Evolutionary conservation across 1,140 invertebrate genomes (phyloP).

Genomic region (Drosophila nikananu): DNA sequence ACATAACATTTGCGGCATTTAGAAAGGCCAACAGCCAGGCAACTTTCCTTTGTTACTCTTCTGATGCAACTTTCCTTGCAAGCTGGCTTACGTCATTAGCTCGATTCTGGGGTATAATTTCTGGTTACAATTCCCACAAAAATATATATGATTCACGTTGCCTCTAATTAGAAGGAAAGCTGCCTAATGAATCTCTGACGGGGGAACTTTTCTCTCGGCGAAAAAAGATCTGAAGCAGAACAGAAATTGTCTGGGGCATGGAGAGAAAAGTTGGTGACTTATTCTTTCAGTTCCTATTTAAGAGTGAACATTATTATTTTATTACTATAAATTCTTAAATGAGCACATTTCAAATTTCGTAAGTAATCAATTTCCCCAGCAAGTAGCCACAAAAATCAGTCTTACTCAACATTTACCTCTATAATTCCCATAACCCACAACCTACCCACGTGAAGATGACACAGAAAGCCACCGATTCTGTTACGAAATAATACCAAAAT

Average conservation of each 20-base stretch:
- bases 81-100: conserved; percentile 59
- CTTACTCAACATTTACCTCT: neutral
- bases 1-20: conserved; percentile 68
- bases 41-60: conserved; percentile 67
- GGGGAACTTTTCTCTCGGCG: conserved; percentile 22
- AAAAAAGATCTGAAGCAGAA: conserved; percentile 14
- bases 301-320: too few species aligned
- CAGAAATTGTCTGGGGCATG: neutral
- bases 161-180: conserved; percentile 26
- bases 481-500: conserved; percentile 32
- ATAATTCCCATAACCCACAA: neutral
- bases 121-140: conserved; percentile 18
- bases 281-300: neutral
- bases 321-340: too few species aligned
- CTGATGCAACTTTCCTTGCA: conserved; percentile 66
- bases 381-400: too few species aligned
- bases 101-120: conserved; percentile 20
- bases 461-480: conserved; percentile 7
- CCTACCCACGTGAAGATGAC: neutral
- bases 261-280: conserved; percentile 3
- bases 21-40: conserved; percentile 74
- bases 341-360: too few species aligned
- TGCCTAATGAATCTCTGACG: conserved; percentile 32
- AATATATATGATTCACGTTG: conserved; percentile 47
- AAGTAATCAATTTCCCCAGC: neutral